Percentiles rank a stretch among this genome's conserved stretches.
These are phyloP conservation scores for Halcyon senegalensis DNA, from an alignment of 2,113 vertebrate species.

Conservation along the genomic window DNA sequence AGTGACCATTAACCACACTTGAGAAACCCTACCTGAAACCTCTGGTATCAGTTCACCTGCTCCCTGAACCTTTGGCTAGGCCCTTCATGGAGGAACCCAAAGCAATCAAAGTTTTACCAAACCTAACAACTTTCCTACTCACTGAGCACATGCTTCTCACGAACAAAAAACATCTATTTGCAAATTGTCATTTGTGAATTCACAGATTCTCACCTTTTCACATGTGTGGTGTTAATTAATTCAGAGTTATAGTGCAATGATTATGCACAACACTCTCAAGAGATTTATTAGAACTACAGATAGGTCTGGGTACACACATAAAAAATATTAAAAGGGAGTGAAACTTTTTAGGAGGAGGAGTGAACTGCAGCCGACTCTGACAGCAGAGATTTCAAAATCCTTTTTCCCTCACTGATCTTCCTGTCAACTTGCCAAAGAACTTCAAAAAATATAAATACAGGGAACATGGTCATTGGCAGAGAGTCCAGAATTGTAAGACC, in stretches of 20 bases:
- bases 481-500: background rate
- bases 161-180: background rate
- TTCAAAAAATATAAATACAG: background rate
- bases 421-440: background rate
- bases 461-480: background rate
- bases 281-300: background rate
- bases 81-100: background rate
- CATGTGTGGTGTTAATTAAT: background rate
- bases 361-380: background rate
- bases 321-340: background rate
- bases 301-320: background rate
- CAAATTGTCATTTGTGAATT: background rate
- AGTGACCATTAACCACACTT: background rate
- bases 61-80: background rate
- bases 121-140: background rate
- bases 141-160: background rate
- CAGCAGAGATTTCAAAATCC: background rate
- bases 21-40: background rate
- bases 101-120: background rate
- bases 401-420: background rate
- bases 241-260: background rate
- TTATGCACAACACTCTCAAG: background rate
- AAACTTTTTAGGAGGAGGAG: background rate
- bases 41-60: background rate
- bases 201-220: conserved; percentile 14